Evolutionary conservation across 2,888 invertebrate species (phyloP).

Genomic region (Orchesellides sinensis): DNA sequence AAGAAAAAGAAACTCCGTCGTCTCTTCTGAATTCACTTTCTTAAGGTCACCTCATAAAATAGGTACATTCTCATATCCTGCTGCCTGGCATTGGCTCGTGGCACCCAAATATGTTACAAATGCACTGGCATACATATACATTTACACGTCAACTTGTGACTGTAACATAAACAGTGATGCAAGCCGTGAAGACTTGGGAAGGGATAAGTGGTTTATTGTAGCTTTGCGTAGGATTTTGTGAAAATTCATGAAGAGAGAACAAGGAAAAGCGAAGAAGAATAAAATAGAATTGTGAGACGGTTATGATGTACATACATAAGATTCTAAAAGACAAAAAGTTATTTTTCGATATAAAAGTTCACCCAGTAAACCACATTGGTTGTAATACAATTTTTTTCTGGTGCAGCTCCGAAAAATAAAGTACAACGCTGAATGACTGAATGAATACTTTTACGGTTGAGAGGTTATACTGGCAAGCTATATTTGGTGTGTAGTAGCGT

Average conservation of each 20-base stretch:
- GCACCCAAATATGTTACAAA: background rate
- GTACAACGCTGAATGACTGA: background rate
- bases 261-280: background rate
- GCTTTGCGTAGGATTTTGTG: background rate
- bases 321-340: no score
- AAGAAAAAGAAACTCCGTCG: background rate
- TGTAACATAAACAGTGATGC: background rate
- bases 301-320: no score
- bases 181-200: background rate
- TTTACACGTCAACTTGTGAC: background rate
- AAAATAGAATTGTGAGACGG: no score
- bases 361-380: background rate
- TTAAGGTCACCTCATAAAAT: background rate
- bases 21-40: background rate
- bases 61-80: background rate
- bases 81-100: background rate
- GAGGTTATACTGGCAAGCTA: background rate
- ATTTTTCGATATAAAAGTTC: no score
- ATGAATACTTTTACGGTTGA: background rate
- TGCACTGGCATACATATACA: background rate
- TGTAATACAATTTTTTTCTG: background rate
- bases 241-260: background rate
- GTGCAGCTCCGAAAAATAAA: background rate
- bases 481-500: background rate
- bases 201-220: background rate